Conservation (phyloP, 2,113 vertebrate genomes). For the Chaetodon trifascialis region DNA sequence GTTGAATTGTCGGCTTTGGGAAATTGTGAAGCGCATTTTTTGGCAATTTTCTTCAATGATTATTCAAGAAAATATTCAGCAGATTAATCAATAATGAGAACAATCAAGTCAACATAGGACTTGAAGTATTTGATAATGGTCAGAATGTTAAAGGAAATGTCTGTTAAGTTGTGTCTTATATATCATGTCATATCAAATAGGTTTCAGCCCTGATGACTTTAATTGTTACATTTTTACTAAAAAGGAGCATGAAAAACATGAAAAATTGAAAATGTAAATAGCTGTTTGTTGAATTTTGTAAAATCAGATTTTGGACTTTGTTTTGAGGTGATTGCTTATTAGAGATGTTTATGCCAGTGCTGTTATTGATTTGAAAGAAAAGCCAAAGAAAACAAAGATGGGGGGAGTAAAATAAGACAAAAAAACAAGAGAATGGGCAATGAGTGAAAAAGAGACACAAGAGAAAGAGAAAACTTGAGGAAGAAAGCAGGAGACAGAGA, state of each 20-base stretch:
- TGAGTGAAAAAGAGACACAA: background rate
- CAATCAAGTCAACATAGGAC: background rate
- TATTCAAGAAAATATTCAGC: background rate
- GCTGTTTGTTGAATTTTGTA: background rate
- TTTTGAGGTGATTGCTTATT: background rate
- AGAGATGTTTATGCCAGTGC: background rate
- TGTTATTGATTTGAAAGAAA: constrained; percentile 5
- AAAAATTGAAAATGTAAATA: constrained; percentile 10
- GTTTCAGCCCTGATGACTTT: background rate
- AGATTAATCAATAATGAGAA: background rate
- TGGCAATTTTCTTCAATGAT: background rate
- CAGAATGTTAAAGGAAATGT: background rate
- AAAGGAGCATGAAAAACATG: background rate
- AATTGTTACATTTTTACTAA: background rate
- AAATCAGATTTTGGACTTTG: background rate
- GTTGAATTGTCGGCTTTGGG: background rate
- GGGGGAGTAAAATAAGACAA: background rate
- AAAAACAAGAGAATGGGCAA: background rate
- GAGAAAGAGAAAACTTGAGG: background rate
- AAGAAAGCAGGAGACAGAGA: constrained; percentile 9
- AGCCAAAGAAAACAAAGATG: background rate
- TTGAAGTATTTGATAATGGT: background rate
- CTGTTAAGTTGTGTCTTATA: background rate
- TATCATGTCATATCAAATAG: background rate
- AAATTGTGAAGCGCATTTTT: background rate